phyloP scores from a whole-genome alignment of 2,888 invertebrate genomes.

The Rhodophaea formosa region DNA sequence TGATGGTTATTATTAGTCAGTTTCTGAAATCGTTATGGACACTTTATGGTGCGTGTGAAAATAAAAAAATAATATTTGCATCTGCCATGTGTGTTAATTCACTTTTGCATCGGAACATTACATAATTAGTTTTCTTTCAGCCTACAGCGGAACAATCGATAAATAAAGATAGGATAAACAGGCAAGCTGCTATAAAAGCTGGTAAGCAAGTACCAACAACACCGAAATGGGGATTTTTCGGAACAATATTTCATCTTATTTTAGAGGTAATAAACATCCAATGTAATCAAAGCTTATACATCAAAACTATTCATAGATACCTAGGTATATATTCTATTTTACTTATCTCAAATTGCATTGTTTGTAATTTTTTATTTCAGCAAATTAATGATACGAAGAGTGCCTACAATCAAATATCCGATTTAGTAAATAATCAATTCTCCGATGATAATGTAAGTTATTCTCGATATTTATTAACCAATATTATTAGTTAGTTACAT shows the following conservation, averaged over 20 bases:
- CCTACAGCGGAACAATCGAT: conserved; percentile 62
- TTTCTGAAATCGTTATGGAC: no score
- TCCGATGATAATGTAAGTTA: conserved; percentile 66
- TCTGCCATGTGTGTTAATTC: no score
- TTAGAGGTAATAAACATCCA: conserved; percentile 54
- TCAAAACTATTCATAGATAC: no score
- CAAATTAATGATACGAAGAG: conserved; percentile 79
- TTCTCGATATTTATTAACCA: no score
- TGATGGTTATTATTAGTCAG: no score
- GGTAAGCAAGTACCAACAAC: conserved; percentile 53
- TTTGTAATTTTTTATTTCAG: conserved; percentile 48
- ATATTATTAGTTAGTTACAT: no score
- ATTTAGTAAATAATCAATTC: conserved; percentile 67
- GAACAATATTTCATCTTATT: conserved; percentile 72
- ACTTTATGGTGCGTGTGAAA: no score
- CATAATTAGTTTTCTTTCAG: conserved; percentile 42
- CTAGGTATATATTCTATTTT: no score
- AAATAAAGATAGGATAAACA: conserved; percentile 55
- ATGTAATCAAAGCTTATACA: no score
- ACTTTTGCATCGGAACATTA: background rate
- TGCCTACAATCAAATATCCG: conserved; percentile 71
- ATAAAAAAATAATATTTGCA: no score
- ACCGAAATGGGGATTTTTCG: conserved; percentile 74
- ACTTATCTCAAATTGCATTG: no score
- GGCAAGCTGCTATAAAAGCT: conserved; percentile 53